Evolutionary conservation across 2,113 vertebrate species (phyloP).

Genomic region (Pelobates fuscus): DNA sequence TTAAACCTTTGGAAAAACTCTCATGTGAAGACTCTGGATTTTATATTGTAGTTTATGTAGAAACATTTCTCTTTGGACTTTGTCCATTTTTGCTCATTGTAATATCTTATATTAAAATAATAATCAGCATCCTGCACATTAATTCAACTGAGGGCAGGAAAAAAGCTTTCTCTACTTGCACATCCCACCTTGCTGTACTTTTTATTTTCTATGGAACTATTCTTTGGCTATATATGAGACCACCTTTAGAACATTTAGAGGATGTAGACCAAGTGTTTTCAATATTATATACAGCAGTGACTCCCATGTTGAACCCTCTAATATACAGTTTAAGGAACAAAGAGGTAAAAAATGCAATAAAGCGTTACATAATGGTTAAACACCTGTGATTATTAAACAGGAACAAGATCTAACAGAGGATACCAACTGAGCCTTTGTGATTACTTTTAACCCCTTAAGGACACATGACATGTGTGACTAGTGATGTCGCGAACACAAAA

Average conservation of each 20-base stretch:
- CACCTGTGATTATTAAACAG: too few species aligned
- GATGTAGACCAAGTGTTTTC: constrained; percentile 25
- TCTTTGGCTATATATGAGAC: constrained; percentile 28
- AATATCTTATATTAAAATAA: constrained; percentile 25
- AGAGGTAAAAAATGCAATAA: neutral
- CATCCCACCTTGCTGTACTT: constrained; percentile 23
- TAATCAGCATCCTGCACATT: constrained; percentile 12
- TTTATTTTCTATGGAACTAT: constrained; percentile 33
- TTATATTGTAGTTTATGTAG: neutral
- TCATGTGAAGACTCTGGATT: constrained; percentile 6
- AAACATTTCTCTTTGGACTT: constrained; percentile 17
- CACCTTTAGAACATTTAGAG: constrained; percentile 8
- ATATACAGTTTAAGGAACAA: constrained; percentile 37
- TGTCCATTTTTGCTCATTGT: constrained; percentile 24
- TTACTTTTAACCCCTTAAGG: too few species aligned
- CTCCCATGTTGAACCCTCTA: constrained; percentile 18
- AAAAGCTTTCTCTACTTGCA: constrained; percentile 36
- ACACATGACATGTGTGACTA: too few species aligned
- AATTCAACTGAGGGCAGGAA: neutral
- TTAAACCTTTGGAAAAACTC: constrained; percentile 11
- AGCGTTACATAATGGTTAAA: too few species aligned
- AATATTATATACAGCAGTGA: constrained; percentile 25
- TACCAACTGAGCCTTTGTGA: too few species aligned
- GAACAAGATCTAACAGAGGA: too few species aligned
- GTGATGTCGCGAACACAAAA: too few species aligned